Base-by-base conservation (phyloP, 2,113 vertebrate genomes). In the Prionailurus viverrinus region DNA sequence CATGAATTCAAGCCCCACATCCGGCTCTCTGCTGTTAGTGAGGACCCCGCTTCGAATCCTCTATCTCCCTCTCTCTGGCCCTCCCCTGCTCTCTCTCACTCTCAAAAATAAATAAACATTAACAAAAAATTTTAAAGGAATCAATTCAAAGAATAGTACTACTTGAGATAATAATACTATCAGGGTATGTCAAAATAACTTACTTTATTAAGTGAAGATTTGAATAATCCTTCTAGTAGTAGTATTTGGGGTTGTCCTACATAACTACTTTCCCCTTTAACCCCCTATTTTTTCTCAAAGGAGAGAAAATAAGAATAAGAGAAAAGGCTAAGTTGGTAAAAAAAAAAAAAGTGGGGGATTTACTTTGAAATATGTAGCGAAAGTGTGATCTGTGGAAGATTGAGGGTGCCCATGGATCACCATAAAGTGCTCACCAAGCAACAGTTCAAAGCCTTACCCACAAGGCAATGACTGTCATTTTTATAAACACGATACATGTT, bases 131-230 rank as follows among this genome's bases (percentile, higher is more conserved):
- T 55, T 79, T 94, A 93, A 95, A 92, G 27, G 18, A 11, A 73
- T 79, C 18, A 90, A 80, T 79, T 86, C 16, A 95, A 90, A 65
- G 53, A 89, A 65, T 88, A 91, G 21, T 21, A 71, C 29, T 74
- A 14, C 3, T 65, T 81, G 41, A 82, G 1, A n/a, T 58, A 31
- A 68, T 21, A 48, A 53, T 68, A 36, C 29, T n/a, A 21, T 31
- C 41, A 74, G 19, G 48, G n/a, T 23, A 8, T 51, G 82, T 80
- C 29, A 69, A 55, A 91, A 84, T 55, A 83, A n/a, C 5, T 7
- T 65, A 15, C 4, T 84, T 93, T 68, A 63, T 48, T 73, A 74
- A 86, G 39, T 51, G 78, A 53, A 61, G 33, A 68, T 27, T 6
- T 7, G 15, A 74, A 21, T 36, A 58, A 36, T 68, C 12, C 33